These are phyloP conservation scores for Mastigias papua DNA, from an alignment of 30 jellyfish, hydroid and myxozoan genomes.

Conservation along the genomic window DNA sequence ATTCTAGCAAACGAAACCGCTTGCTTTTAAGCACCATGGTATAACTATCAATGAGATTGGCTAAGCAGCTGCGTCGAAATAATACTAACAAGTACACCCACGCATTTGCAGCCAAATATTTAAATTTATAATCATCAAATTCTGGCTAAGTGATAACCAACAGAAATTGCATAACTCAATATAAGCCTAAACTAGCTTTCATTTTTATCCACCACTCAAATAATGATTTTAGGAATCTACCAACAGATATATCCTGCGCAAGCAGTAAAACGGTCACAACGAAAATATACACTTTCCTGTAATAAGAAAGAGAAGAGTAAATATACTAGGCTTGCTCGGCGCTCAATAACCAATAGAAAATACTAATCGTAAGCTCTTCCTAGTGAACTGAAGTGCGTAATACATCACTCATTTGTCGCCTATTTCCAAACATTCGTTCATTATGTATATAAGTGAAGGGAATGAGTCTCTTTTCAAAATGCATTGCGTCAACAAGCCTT, in stretches of 20 bases:
- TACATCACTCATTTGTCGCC: too few species aligned
- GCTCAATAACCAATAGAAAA: too few species aligned
- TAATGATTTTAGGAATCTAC: conserved; percentile 4
- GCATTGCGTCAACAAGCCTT: too few species aligned
- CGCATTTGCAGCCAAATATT: conserved; percentile 5
- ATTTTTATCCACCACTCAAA: conserved; percentile 15
- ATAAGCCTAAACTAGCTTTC: conserved; percentile 30
- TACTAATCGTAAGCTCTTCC: too few species aligned
- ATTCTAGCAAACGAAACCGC: conserved; percentile 1
- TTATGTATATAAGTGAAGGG: too few species aligned
- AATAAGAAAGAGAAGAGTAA: background rate
- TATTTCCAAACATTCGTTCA: too few species aligned
- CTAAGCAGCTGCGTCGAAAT: background rate
- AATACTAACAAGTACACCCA: background rate
- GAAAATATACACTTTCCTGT: background rate
- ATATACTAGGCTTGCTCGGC: too few species aligned
- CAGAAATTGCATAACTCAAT: background rate
- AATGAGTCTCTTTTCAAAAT: too few species aligned
- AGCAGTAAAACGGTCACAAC: background rate
- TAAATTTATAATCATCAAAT: conserved; percentile 1
- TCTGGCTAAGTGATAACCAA: conserved; percentile 16
- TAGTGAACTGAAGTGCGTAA: too few species aligned
- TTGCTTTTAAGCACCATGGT: background rate
- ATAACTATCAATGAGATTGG: background rate
- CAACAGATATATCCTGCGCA: background rate